Percentiles rank a stretch among this genome's conserved stretches.
Evolutionary conservation across 2,797 vertebrate species (phyloP).

Genomic region (Chaetodon trifasciatus): DNA sequence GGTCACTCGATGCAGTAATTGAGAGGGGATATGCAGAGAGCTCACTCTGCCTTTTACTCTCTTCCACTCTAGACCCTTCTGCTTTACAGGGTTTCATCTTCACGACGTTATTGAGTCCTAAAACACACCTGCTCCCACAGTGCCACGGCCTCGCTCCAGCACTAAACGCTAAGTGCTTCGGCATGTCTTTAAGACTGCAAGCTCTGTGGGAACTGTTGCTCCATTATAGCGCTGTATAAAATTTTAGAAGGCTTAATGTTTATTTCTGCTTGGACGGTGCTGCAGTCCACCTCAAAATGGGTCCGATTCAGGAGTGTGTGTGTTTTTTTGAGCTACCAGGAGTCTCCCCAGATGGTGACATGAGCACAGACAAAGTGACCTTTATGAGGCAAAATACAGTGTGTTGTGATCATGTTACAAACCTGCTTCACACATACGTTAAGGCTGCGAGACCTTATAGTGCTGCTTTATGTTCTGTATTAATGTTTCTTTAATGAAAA

Average conservation of each 20-base stretch:
- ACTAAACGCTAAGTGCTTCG: slow-evolving; percentile 62
- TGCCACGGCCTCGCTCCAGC: slow-evolving; percentile 35
- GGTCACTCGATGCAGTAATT: slow-evolving; percentile 71
- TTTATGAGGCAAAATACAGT: neutral
- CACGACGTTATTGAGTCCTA: slow-evolving; percentile 76
- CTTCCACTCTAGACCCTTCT: slow-evolving; percentile 57
- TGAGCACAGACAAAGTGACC: slow-evolving; percentile 14
- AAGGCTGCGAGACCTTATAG: neutral
- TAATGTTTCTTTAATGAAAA: neutral
- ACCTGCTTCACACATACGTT: neutral
- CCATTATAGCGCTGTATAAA: slow-evolving; percentile 49
- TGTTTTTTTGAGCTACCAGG: neutral
- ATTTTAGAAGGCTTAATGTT: slow-evolving; percentile 54
- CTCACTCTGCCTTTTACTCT: slow-evolving; percentile 55
- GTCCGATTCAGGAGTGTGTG: slow-evolving; percentile 13
- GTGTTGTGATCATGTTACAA: neutral
- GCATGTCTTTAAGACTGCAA: slow-evolving; percentile 59
- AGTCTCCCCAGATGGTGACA: neutral
- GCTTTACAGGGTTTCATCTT: slow-evolving; percentile 72
- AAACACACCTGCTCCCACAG: slow-evolving; percentile 79
- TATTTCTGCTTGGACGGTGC: slow-evolving; percentile 47
- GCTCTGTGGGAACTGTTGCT: slow-evolving; percentile 51
- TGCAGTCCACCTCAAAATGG: slow-evolving; percentile 3
- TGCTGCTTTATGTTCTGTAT: neutral
- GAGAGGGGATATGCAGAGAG: slow-evolving; percentile 64